Conservation (phyloP, 2,888 invertebrate species). For the Synanthedon tipuliformis region DNA sequence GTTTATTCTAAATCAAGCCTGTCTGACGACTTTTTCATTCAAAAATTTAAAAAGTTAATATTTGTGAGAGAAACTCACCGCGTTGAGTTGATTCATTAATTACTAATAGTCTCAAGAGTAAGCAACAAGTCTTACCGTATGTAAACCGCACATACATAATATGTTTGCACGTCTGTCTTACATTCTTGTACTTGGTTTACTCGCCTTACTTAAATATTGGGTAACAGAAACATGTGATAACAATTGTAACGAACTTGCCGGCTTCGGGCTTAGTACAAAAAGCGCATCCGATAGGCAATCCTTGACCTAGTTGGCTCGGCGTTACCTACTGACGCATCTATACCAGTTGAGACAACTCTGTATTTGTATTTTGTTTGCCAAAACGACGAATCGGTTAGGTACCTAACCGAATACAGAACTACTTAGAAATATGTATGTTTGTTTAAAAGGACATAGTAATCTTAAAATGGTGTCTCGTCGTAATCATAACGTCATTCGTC, state of each 20-base stretch:
- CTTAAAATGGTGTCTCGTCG: too few species aligned
- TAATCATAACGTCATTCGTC: too few species aligned
- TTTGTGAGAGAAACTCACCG: too few species aligned
- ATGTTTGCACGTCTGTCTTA: too few species aligned
- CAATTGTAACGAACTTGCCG: background rate
- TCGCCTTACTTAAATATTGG: background rate
- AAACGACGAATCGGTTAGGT: background rate
- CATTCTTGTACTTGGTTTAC: background rate
- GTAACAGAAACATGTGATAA: background rate
- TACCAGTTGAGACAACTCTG: slow-evolving; percentile 9
- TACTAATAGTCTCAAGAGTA: too few species aligned
- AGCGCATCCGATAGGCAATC: slow-evolving; percentile 43
- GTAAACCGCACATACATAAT: too few species aligned
- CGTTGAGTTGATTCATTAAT: too few species aligned
- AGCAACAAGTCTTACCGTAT: too few species aligned
- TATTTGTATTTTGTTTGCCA: background rate
- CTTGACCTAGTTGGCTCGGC: slow-evolving; percentile 51
- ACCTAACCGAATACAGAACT: background rate
- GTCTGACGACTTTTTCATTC: too few species aligned
- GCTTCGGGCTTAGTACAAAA: slow-evolving; percentile 4
- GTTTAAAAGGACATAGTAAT: background rate
- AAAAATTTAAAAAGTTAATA: too few species aligned
- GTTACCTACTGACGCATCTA: slow-evolving; percentile 41
- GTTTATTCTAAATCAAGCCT: too few species aligned
- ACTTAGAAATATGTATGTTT: background rate